Base-by-base conservation (phyloP, 2,888 invertebrate species). In the Drosophila monieri region DNA sequence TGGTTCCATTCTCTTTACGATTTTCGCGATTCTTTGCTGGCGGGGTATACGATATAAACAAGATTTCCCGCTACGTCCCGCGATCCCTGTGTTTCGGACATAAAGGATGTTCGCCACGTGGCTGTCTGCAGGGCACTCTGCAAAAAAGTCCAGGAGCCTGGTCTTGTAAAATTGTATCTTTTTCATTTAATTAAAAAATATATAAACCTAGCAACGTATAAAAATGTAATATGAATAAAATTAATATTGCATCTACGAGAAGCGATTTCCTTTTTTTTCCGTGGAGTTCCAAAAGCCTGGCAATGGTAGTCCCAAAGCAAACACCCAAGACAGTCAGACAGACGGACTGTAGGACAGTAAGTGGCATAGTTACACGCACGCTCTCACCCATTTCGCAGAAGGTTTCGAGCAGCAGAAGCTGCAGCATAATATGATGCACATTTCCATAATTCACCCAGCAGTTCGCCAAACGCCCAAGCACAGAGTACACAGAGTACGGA, bases 301-400 rank as follows among this genome's bases (percentile, higher is more conserved):
- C 59, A 60, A 62, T 78, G 39, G 46, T 44, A 64, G 55, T 56
- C 58, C 54, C 55, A 70, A 76, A 73, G 73, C 73, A 81, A 79
- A 81, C 83, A 77, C 48, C 58, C 32, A 21, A 43, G 39, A 14
- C 10, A 15, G n/a, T 6, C 56, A 54, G 41, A 23, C 32, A 54
- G 58, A 35, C 32, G 14, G 32, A 15, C 51, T 21, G 32, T 43
- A 72, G 80, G 77, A 80, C 75, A 78, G 78, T 83, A 85, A 81
- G 83, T 83, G 76, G 85, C 83, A 78, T 74, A 81, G 81, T 85
- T 71, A 65, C 76, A 65, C 65, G 68, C 65, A 74, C 57, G 60
- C 66, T 18, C 56, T 48, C 57, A 47, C 64, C 64, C 62, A 57
- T 61, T 52, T 35, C 57, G 41, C 47, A 18, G 48, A 39, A 47